phyloP scores from a whole-genome alignment of 2,113 vertebrate genomes.

The Aepyceros melampus region DNA sequence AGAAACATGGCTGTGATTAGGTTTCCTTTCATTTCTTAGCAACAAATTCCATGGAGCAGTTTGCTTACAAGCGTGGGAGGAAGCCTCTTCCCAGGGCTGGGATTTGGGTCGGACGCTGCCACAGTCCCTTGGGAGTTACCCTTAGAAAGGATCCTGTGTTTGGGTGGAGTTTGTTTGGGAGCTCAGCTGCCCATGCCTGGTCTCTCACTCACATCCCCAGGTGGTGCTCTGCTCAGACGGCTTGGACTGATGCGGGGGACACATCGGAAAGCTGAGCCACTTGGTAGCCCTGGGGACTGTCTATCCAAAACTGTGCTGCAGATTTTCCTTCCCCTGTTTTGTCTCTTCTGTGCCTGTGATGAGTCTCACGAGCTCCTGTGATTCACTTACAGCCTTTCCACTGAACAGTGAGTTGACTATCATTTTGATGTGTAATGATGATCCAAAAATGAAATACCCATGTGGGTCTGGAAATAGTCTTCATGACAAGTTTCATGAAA shows the following conservation, averaged over 20 bases:
- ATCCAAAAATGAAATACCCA: neutral
- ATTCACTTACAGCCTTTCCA: neutral
- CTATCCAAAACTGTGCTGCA: neutral
- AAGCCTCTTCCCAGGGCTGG: neutral
- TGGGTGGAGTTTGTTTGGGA: neutral
- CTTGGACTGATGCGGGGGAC: neutral
- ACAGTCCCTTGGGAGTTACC: neutral
- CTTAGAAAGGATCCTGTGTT: neutral
- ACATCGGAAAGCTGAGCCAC: neutral
- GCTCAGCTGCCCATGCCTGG: neutral
- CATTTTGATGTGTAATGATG: neutral
- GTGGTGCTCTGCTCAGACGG: neutral
- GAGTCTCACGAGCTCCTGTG: neutral
- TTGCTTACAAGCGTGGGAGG: neutral
- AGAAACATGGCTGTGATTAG: neutral
- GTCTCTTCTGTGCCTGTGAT: neutral
- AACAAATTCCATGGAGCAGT: neutral
- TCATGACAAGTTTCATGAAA: neutral
- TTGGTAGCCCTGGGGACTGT: neutral
- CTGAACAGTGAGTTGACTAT: neutral
- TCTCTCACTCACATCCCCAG: neutral
- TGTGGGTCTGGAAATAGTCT: neutral
- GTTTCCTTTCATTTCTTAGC: constrained; percentile 13
- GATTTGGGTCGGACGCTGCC: neutral
- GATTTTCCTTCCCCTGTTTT: neutral